phyloP scores from a whole-genome alignment of 2,797 vertebrate species.

The Alca torda region DNA sequence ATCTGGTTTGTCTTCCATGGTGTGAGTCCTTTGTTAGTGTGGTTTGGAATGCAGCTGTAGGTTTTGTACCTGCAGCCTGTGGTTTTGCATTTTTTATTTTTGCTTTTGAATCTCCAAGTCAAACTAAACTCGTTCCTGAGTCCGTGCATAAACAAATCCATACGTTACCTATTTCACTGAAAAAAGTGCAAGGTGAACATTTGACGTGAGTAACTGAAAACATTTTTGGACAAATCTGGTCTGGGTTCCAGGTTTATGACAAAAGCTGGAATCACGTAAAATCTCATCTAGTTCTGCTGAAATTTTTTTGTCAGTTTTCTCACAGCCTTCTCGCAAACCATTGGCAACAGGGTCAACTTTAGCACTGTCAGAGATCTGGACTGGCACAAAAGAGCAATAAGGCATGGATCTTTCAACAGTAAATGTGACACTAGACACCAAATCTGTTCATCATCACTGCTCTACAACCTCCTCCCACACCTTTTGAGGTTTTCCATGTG shows the following conservation, averaged over 20 bases:
- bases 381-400: neutral
- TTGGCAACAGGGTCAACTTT: neutral
- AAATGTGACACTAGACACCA: neutral
- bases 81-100: neutral
- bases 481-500: neutral
- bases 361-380: neutral
- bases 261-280: neutral
- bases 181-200: slow-evolving; percentile 2
- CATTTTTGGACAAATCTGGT: neutral
- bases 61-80: neutral
- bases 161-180: neutral
- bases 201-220: neutral
- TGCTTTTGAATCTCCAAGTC: neutral
- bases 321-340: neutral
- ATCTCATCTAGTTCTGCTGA: neutral
- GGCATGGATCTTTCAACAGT: neutral
- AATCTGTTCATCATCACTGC: neutral
- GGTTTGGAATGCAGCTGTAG: neutral
- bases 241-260: slow-evolving; percentile 17
- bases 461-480: neutral
- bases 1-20: neutral
- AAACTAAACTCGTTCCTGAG: neutral
- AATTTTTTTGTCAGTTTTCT: neutral
- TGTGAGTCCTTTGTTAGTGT: neutral
- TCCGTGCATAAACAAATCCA: neutral